phyloP scores from a whole-genome alignment of 2,888 invertebrate genomes.

The Criorhina ranunculi region DNA sequence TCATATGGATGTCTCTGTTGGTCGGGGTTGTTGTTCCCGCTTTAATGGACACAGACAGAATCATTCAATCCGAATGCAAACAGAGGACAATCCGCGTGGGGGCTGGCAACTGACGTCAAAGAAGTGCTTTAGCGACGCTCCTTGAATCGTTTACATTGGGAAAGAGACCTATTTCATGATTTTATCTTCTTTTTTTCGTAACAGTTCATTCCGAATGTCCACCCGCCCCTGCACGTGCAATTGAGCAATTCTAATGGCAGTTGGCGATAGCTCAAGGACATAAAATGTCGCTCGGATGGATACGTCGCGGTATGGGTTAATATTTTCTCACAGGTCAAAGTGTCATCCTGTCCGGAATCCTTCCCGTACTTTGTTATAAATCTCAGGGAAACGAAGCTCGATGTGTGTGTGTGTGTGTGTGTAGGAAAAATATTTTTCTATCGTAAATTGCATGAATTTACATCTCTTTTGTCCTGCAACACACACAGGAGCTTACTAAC shows the following conservation, averaged over 20 bases:
- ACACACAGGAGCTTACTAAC: not conserved
- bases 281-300: slow-evolving; percentile 42
- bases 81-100: slow-evolving; percentile 44
- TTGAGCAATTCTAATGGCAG: slow-evolving; percentile 74
- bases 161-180: slow-evolving; percentile 29
- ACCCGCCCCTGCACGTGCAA: slow-evolving; percentile 71
- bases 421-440: slow-evolving; percentile 61
- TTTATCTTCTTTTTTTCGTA: slow-evolving; percentile 24
- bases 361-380: slow-evolving; percentile 48
- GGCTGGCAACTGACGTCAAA: slow-evolving; percentile 32
- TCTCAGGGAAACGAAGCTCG: slow-evolving; percentile 42
- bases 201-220: slow-evolving; percentile 44
- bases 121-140: slow-evolving; percentile 31
- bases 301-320: slow-evolving; percentile 46
- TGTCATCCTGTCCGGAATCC: slow-evolving; percentile 22
- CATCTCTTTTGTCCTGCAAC: slow-evolving; percentile 48
- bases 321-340: slow-evolving; percentile 55
- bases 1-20: slow-evolving; percentile 22
- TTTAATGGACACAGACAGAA: slow-evolving; percentile 77
- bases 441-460: slow-evolving; percentile 69
- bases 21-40: slow-evolving; percentile 62
- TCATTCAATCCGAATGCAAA: slow-evolving; percentile 71
- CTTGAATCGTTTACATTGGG: slow-evolving; percentile 41
- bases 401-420: slow-evolving; percentile 2
- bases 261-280: slow-evolving; percentile 69